Base-by-base conservation (phyloP, 2,888 invertebrate genomes). In the Amphipoea lucens region DNA sequence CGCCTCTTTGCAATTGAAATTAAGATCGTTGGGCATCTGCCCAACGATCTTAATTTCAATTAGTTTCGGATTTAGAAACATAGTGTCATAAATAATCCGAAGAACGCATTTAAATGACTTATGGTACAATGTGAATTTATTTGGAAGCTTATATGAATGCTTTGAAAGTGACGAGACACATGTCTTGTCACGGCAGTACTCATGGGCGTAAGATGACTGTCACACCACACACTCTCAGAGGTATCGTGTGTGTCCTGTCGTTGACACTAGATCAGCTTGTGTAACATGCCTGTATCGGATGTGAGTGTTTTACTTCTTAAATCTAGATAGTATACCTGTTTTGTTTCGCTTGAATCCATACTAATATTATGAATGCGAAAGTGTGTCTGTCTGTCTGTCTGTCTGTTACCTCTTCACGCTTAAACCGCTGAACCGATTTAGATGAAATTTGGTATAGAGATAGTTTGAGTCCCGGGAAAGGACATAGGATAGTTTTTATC, bases 181-280 rank as follows among this genome's bases (percentile, higher is more conserved):
- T 36, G 74, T 63, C 73, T 60, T 78, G 71, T 40, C 54, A 69
- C 29, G n/a, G 36, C 45, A 74, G 65, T 78, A 57, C 29, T 54
- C 45, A 85, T 48, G 51, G 72, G 65, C 45, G 65, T 62, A 45
- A 70, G 51, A n/a, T 48, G 65, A 29, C 68, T 65, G 80, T 54
- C 65, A 65, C 67, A 51, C 63, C 48, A 54, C 73, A 82, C 69
- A 73, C 69, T 79, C 42, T 84, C 72, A 45, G 36, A 63, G 60
- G 42, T 73, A 54, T 40, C 68, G 66, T 40, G 45, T 62, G 68
- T 66, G 57, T 70, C 69, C 80, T 82, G 85, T 80, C 85, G 60
- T 79, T 85, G 86, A 85, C 82, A 81, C 73, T 76, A 76, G 69
- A 81, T 76, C 69, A 69, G 62, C 75, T 85, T 81, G 48, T 57